Percentiles rank a stretch among this genome's conserved stretches.
Conservation (phyloP, 2,888 invertebrate species). For the Pandemis heparana region DNA sequence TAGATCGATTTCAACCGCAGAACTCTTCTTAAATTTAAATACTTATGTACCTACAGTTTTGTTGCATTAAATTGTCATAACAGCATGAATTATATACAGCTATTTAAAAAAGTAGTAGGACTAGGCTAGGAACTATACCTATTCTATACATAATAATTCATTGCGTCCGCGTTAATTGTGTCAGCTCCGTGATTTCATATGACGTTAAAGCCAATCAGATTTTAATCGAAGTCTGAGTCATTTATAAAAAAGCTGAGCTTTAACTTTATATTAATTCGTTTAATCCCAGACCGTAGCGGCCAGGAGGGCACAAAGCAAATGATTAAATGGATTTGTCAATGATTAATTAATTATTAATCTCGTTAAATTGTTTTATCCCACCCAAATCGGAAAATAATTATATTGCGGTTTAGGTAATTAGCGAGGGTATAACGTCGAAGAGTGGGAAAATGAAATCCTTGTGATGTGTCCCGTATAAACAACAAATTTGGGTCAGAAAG, state of each 20-base stretch:
- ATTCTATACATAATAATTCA: not conserved
- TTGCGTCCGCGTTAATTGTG: not conserved
- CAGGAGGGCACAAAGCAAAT: slow-evolving; percentile 25
- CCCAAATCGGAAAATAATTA: slow-evolving; percentile 36
- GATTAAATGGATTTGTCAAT: slow-evolving; percentile 38
- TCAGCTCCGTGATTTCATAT: not conserved
- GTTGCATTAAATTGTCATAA: too few relatives aligned
- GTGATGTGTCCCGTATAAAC: slow-evolving; percentile 33
- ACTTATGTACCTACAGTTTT: too few relatives aligned
- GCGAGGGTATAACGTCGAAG: slow-evolving; percentile 31
- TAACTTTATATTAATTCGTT: slow-evolving; percentile 12
- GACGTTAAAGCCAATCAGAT: not conserved
- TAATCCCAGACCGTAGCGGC: slow-evolving; percentile 12
- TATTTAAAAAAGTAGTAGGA: too few relatives aligned
- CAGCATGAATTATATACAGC: too few relatives aligned
- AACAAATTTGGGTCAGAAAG: slow-evolving; percentile 18
- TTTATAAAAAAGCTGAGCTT: slow-evolving; percentile 4
- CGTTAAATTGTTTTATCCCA: slow-evolving; percentile 37
- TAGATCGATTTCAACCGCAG: too few relatives aligned
- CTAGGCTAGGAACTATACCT: not conserved
- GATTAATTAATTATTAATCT: slow-evolving; percentile 41
- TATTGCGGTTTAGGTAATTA: slow-evolving; percentile 41
- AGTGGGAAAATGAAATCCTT: slow-evolving; percentile 15
- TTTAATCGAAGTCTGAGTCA: not conserved
- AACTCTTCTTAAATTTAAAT: too few relatives aligned